Evolutionary conservation across 2,797 vertebrate genomes (phyloP), one percentile per base, ranked within the genome.

Genomic region (Thunnus albacares): DNA sequence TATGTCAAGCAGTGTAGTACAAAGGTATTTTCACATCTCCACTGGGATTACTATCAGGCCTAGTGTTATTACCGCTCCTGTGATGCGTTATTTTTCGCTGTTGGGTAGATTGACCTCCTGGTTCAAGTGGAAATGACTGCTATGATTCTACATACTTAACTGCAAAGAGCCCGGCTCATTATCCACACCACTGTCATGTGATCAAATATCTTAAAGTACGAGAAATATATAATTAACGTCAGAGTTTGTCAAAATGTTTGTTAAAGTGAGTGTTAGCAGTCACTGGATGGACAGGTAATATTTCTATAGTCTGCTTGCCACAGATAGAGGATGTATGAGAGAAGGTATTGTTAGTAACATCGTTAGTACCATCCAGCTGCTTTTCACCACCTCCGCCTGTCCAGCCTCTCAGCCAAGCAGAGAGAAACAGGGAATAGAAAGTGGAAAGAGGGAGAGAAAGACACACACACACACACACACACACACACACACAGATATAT

Each of bases 351-450:
- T 93, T 90, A 90, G 90, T 87, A 85, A 83, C 90, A 90, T 91
- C 79, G 85, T 90, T 92, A 90, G 88, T 71, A 88, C 80, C 87
- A 89, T 91, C 86, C 90, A 89, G 91, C 90, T 93, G 89, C 88
- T 93, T 91, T 88, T 86, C 86, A 74, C 87, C 85, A 85, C 87
- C 90, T 88, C 89, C 66, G 88, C 88, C 87, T 91, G 87, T 92
- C 89, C 90, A 85, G 83, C 82, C 61, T 85, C 80, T 85, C 87
- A 86, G 33, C 83, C 81, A 47, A 86, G 88, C 82, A 89, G 86
- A 86, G 80, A 85, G 79, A 85, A 88, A 84, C 66, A 73, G 72
- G 61, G 85, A 81, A 82, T 78, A 87, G 71, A 84, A 69, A 85
- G 71, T 84, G 74, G 51, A 74, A 80, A 69, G 59, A 69, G 72